A percentile compares a stretch with the other conserved stretches of the same genome.
Evolutionary conservation across 2,888 invertebrate genomes (phyloP).

Genomic region (Apocheima hispidaria): DNA sequence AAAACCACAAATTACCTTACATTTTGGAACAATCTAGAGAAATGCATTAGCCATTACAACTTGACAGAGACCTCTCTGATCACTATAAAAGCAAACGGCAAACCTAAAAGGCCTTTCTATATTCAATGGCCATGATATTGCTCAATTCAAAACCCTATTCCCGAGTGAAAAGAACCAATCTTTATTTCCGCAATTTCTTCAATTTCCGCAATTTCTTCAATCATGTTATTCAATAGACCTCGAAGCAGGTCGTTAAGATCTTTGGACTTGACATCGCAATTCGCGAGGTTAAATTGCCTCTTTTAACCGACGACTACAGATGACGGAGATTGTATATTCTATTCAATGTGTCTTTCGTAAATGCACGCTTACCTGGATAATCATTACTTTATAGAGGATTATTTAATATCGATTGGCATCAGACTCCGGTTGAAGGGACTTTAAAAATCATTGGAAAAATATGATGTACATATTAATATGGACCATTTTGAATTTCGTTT

Average conservation of each 20-base stretch:
- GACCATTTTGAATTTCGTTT: too few relatives aligned
- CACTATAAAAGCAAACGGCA: too few relatives aligned
- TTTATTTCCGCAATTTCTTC: conserved; percentile 38
- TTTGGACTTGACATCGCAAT: neutral
- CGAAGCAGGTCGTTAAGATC: neutral
- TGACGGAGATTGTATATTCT: neutral
- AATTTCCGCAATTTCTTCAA: conserved; percentile 31
- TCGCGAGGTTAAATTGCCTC: neutral
- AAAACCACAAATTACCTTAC: too few relatives aligned
- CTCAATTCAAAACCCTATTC: conserved; percentile 6
- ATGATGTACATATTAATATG: too few relatives aligned
- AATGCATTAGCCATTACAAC: neutral
- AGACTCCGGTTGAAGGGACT: too few relatives aligned
- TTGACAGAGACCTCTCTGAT: neutral
- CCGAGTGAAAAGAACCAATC: conserved; percentile 39
- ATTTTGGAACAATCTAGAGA: neutral
- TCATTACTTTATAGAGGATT: too few relatives aligned
- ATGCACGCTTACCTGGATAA: too few relatives aligned
- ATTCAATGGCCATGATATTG: conserved; percentile 1
- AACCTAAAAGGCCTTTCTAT: neutral
- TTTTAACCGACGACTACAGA: neutral
- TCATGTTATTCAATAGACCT: conserved; percentile 16
- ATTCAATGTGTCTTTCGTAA: too few relatives aligned
- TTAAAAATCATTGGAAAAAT: too few relatives aligned
- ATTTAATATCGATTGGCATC: too few relatives aligned